A percentile compares a stretch with the other conserved stretches of the same genome.
These are phyloP conservation scores for Boulengeromyrus knoepffleri DNA, from an alignment of 2,113 vertebrate species.

Conservation along the genomic window DNA sequence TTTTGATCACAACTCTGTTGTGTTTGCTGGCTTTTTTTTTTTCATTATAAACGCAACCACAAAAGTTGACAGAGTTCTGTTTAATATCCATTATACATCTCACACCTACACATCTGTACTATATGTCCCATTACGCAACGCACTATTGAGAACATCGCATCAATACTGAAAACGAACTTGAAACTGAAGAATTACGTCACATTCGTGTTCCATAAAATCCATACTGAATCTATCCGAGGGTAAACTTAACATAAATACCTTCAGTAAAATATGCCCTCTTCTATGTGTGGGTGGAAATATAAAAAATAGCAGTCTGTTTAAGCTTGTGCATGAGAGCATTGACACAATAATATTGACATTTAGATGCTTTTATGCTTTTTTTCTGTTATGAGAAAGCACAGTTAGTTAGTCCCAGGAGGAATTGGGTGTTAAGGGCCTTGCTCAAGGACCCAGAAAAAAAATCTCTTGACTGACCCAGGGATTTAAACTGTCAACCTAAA, in stretches of 20 bases:
- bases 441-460: not conserved
- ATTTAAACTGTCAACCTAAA: not conserved
- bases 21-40: not conserved
- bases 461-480: not conserved
- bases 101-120: not conserved
- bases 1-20: not conserved
- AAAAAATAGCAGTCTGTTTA: not conserved
- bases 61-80: not conserved
- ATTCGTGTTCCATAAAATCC: not conserved
- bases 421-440: not conserved
- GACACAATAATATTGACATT: not conserved
- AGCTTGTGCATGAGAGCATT: not conserved
- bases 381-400: not conserved
- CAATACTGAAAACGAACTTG: not conserved
- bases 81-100: not conserved
- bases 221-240: not conserved
- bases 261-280: not conserved
- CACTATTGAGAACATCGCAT: not conserved
- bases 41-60: not conserved
- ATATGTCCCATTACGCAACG: not conserved
- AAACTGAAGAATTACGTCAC: not conserved
- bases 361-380: not conserved
- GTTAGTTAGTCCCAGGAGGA: not conserved
- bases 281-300: not conserved
- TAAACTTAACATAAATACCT: not conserved